Percentiles rank a stretch among this genome's conserved stretches.
phyloP scores from a whole-genome alignment of 2,888 invertebrate genomes.

The Monoplex corrugatus region DNA sequence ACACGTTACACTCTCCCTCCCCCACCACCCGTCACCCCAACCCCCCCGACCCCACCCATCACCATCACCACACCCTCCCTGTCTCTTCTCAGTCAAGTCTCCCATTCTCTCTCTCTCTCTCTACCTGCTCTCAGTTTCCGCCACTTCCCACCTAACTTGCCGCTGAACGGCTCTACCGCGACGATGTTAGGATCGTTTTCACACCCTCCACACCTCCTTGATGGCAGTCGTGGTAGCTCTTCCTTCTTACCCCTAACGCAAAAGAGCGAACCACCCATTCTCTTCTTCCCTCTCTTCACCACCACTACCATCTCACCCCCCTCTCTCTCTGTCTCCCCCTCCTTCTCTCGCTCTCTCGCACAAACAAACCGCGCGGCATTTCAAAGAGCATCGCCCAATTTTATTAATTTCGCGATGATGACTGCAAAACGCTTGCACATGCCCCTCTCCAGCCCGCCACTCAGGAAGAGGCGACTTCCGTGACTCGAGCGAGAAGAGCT shows the following conservation, averaged over 20 bases:
- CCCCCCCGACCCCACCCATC: not conserved
- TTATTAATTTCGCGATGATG: slow-evolving; percentile 46
- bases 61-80: too few species aligned
- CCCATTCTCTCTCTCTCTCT: too few species aligned
- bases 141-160: too few species aligned
- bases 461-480: slow-evolving; percentile 44
- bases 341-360: too few species aligned
- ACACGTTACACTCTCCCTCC: too few species aligned
- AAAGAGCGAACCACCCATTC: not conserved
- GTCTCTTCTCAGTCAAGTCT: too few species aligned
- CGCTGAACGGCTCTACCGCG: not conserved
- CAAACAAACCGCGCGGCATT: slow-evolving; percentile 35
- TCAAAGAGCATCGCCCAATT: slow-evolving; percentile 41
- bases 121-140: too few species aligned
- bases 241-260: too few species aligned
- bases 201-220: not conserved
- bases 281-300: not conserved
- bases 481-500: not conserved
- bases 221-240: too few species aligned
- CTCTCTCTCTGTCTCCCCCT: not conserved
- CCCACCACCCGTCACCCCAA: too few species aligned
- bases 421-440: slow-evolving; percentile 35
- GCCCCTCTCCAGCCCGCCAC: not conserved
- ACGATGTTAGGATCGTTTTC: slow-evolving; percentile 28
- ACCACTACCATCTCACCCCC: not conserved